Base-by-base conservation (phyloP, 2,113 vertebrate species). In the Lamprologus ornatipinnis region DNA sequence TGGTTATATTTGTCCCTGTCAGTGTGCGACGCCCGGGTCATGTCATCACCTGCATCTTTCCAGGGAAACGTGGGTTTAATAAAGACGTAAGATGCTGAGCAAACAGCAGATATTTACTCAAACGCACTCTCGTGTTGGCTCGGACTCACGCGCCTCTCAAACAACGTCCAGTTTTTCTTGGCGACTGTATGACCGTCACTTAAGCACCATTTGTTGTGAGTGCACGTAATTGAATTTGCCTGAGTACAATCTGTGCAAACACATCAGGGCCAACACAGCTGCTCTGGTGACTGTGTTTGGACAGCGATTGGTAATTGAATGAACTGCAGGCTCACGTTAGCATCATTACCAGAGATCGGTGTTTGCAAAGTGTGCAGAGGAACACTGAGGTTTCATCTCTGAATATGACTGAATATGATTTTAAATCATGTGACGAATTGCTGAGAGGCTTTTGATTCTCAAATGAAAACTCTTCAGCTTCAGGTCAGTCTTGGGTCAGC, bases 211-310 rank as follows among this genome's bases (percentile, higher is more conserved):
- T 87, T 90, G 82, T 80, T 82, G 58, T 65, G 85, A 88, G 80
- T n/a, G 53, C 51, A 54, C 9, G 17, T 90, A 90, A 95, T 92
- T 93, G 70, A 89, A 90, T 93, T 89, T 58, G 70, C 26, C 65
- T 84, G 83, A 68, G 17, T 75, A 80, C 88, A 88, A 83, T 89
- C 83, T 83, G 57, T 86, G 81, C 37, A 92, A 88, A 94, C 91
- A 90, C 85, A 93, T 91, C 84, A 87, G 6, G 10, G 70, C 51
- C n/a, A 26, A 82, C 81, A 42, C 49, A 58, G 70, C 58, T 15
- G 35, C 84, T n/a, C n/a, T n/a, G n/a, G n/a, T n/a, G n/a, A n/a
- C n/a, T 70, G 86, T 87, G 84, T 91, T 92, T 86, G 65, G 70
- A 91, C 51, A 73, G 81, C 3, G 85, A 78, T 15, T 14, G 49